Conservation (phyloP, 2,888 invertebrate genomes). For the Oligia fasciuncula region DNA sequence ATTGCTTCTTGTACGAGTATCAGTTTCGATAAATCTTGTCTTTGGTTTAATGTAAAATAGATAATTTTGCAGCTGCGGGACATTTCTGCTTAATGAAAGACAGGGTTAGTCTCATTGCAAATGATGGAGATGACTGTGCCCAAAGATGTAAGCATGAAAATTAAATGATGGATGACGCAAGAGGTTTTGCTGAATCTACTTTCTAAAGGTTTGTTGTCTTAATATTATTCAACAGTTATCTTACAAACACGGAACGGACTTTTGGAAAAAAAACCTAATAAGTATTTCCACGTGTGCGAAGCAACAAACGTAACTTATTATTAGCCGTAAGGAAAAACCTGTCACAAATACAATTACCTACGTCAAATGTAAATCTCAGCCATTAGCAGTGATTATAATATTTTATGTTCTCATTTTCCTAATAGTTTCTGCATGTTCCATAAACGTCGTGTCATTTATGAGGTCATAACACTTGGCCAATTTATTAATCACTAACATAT, state of each 20-base stretch:
- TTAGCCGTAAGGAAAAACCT: neutral
- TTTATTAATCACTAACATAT: constrained; percentile 53
- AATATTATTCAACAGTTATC: neutral
- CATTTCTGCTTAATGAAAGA: neutral
- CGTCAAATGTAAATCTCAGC: constrained; percentile 30
- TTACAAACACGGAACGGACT: neutral
- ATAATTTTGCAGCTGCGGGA: neutral
- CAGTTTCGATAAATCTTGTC: constrained; percentile 25
- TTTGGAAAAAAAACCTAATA: neutral
- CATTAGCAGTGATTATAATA: constrained; percentile 24
- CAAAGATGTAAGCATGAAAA: neutral
- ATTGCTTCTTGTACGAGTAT: constrained; percentile 39
- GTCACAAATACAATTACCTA: constrained; percentile 2
- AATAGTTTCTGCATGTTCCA: constrained; percentile 34
- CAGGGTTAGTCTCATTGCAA: neutral
- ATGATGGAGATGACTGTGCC: neutral
- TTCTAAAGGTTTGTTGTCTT: neutral
- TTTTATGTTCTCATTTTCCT: constrained; percentile 46
- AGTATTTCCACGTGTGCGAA: neutral
- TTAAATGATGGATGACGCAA: neutral
- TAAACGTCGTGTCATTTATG: constrained; percentile 48
- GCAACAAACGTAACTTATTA: neutral
- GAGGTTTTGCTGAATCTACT: neutral
- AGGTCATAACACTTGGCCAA: constrained; percentile 34
- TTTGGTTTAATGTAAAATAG: constrained; percentile 1